These are phyloP conservation scores for Eulithis prunata DNA, from an alignment of 2,888 invertebrate genomes.

Conservation along the genomic window DNA sequence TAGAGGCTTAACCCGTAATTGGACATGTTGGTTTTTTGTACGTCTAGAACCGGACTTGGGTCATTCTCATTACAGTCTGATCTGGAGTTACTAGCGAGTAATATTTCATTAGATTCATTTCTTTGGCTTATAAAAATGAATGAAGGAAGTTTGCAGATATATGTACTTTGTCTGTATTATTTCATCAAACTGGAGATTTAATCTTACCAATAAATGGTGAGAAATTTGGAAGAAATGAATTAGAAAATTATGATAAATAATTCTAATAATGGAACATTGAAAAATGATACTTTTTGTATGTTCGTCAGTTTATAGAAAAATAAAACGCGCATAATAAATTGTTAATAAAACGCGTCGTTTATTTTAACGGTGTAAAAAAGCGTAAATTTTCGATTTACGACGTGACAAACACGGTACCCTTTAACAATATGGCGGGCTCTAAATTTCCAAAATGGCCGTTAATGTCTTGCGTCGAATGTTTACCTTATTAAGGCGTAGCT, in stretches of 20 bases:
- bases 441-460: constrained; percentile 68
- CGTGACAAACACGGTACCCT: constrained; percentile 67
- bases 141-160: too few relatives aligned
- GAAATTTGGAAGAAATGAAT: neutral
- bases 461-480: constrained; percentile 63
- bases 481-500: constrained; percentile 68
- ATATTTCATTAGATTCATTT: too few relatives aligned
- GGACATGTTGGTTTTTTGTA: too few relatives aligned
- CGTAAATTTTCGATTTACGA: constrained; percentile 69
- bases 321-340: constrained; percentile 48
- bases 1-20: too few relatives aligned
- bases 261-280: constrained; percentile 7
- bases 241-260: neutral
- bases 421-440: constrained; percentile 61
- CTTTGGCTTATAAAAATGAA: too few relatives aligned
- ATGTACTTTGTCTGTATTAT: too few relatives aligned
- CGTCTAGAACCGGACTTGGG: too few relatives aligned
- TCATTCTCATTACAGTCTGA: too few relatives aligned
- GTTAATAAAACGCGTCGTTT: constrained; percentile 53
- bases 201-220: neutral
- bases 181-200: too few relatives aligned
- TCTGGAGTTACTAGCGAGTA: too few relatives aligned
- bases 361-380: constrained; percentile 54
- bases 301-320: constrained; percentile 30
- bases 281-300: constrained; percentile 26